Conservation (phyloP, 1,140 invertebrate species). For the Condylostylus longicornis region DNA sequence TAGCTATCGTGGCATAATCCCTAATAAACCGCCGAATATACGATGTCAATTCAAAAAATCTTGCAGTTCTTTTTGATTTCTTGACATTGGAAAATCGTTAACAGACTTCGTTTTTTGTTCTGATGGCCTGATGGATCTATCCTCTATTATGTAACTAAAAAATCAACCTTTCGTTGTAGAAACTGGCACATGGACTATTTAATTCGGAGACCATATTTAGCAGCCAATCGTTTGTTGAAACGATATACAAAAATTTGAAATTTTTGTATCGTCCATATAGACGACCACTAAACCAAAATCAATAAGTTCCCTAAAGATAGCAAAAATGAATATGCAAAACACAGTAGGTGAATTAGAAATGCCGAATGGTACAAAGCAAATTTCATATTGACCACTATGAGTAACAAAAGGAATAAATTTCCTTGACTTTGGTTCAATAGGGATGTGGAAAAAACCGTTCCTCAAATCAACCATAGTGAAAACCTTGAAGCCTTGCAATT, state of each 20-base stretch:
- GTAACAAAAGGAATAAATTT: slow-evolving; percentile 8
- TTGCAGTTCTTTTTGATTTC: slow-evolving; percentile 15
- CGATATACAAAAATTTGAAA: slow-evolving; percentile 9
- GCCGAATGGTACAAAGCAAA: slow-evolving; percentile 34
- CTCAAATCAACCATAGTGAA: slow-evolving; percentile 19
- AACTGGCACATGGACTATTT: slow-evolving; percentile 18
- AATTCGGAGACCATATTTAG: slow-evolving; percentile 2
- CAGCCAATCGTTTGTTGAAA: slow-evolving; percentile 1
- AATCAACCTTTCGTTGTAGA: slow-evolving; percentile 9
- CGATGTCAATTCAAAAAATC: slow-evolving; percentile 19
- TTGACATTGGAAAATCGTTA: slow-evolving; percentile 15
- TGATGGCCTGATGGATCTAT: slow-evolving; percentile 11
- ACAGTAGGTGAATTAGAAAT: slow-evolving; percentile 16
- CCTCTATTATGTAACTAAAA: slow-evolving; percentile 11
- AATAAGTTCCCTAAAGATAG: slow-evolving; percentile 4
- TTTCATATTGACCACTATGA: slow-evolving; percentile 4
- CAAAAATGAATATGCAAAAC: slow-evolving; percentile 18
- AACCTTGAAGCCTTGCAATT: slow-evolving; percentile 6
- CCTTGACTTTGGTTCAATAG: not conserved
- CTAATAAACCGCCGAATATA: slow-evolving; percentile 24
- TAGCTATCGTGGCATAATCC: slow-evolving; percentile 13
- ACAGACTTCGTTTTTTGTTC: slow-evolving; percentile 17
- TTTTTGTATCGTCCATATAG: slow-evolving; percentile 9
- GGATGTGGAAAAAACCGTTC: slow-evolving; percentile 8
- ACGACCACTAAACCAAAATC: not conserved